Evolutionary conservation across 2,113 vertebrate genomes (phyloP).

Genomic region (Otis tarda): DNA sequence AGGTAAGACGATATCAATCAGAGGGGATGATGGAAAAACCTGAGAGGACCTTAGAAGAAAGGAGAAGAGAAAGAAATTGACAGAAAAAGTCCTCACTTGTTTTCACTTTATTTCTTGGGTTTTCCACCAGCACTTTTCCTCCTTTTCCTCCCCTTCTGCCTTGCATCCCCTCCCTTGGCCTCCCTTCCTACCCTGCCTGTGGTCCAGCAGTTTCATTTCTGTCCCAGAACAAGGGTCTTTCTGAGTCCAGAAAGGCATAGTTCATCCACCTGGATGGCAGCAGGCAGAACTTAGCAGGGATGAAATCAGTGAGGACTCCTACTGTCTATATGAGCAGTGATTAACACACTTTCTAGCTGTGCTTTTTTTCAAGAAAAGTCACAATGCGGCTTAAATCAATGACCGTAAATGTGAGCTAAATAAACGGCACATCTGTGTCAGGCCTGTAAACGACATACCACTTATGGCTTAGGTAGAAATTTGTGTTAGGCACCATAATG

Average conservation of each 20-base stretch:
- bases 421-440: background rate
- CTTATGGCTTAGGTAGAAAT: background rate
- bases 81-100: background rate
- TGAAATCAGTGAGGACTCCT: background rate
- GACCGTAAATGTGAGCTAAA: background rate
- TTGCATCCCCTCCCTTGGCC: too few relatives aligned
- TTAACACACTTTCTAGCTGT: background rate
- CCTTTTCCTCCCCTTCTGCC: too few relatives aligned
- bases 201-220: background rate
- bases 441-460: background rate
- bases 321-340: background rate
- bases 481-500: background rate
- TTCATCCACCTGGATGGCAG: background rate
- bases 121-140: too few relatives aligned
- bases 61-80: background rate
- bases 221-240: background rate
- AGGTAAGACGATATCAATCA: background rate
- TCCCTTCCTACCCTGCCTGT: background rate
- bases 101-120: background rate
- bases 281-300: background rate
- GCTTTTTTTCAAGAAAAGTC: background rate
- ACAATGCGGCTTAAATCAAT: background rate
- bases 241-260: background rate
- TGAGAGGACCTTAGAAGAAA: background rate
- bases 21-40: background rate